A percentile compares a stretch with the other conserved stretches of the same genome.
These are phyloP conservation scores for Epirrita christyi DNA, from an alignment of 2,888 invertebrate genomes.

Conservation along the genomic window DNA sequence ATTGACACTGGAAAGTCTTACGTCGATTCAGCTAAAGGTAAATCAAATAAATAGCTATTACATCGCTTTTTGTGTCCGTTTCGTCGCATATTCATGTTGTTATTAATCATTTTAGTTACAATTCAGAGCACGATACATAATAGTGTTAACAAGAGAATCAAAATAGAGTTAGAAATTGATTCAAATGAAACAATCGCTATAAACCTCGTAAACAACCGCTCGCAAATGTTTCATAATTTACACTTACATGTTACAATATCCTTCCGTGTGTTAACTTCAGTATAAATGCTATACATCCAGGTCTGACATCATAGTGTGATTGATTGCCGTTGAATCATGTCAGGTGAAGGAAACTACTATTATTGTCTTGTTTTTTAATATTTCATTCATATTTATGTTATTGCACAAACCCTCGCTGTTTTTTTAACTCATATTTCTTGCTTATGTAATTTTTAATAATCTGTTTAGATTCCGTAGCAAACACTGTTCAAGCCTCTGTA, in stretches of 20 bases:
- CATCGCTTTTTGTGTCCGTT: slow-evolving; percentile 18
- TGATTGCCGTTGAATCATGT: slow-evolving; percentile 30
- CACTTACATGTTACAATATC: slow-evolving; percentile 21
- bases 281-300: slow-evolving; percentile 30
- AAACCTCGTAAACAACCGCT: neutral
- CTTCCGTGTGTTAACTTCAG: slow-evolving; percentile 29
- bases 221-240: slow-evolving; percentile 17
- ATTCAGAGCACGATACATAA: slow-evolving; percentile 45
- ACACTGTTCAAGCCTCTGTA: slow-evolving; percentile 51
- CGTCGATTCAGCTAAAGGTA: slow-evolving; percentile 70
- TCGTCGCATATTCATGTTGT: slow-evolving; percentile 25
- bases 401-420: neutral
- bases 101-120: slow-evolving; percentile 49
- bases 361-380: neutral
- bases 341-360: slow-evolving; percentile 33
- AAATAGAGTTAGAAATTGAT: slow-evolving; percentile 3
- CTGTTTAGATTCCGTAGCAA: slow-evolving; percentile 50
- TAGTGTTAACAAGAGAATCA: neutral
- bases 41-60: slow-evolving; percentile 22
- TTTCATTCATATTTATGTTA: slow-evolving; percentile 1
- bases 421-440: neutral
- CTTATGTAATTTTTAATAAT: slow-evolving; percentile 11
- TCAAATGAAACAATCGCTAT: slow-evolving; percentile 1
- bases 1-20: slow-evolving; percentile 63
- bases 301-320: slow-evolving; percentile 29